Base-by-base conservation (phyloP, 2,113 vertebrate genomes). In the Tinamus guttatus region DNA sequence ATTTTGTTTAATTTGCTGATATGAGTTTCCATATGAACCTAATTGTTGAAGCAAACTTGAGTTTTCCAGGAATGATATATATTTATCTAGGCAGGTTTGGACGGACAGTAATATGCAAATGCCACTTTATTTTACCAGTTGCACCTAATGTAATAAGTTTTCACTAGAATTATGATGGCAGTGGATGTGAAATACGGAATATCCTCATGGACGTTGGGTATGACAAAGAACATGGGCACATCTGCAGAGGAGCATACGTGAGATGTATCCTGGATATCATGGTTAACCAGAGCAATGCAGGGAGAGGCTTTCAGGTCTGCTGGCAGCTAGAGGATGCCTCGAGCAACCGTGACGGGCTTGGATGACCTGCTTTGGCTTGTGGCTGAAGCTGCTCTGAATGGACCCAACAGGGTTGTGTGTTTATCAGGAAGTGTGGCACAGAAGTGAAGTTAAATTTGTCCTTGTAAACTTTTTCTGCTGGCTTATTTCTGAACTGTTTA, bases 71-170 rank as follows among this genome's bases (percentile, higher is more conserved):
- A 91, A 27, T 56, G 62, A 7, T 68, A 40, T 0, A 4, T 1
- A 1, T 43, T 85, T 81, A 14, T 8, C 82, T 85, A 24, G 70
- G 79, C 40, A 59, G 81, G 40, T 30, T 56, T 16, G 16, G 54
- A 77, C 36, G 80, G 36, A 27, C 49, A 73, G 11, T 69, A 69
- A 73, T 28, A 65, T 8, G 43, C 24, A 92, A 87, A 67, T 59
- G 25, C n/a, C 32, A 81, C 63, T 94, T 89, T 62, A 51, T 83
- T 91, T 91, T 69, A 81, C 65, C 84, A 87, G 21, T 65, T 85
- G 60, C 79, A 90, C 41, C 43, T 78, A 81, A 85, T 58, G 19
- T 65, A 85, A 70, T 73, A 69, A 74, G 63, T 25, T 92, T 67
- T 58, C 83, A 27, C 54, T 51, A 75, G 67, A 28, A 67, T 27